phyloP scores from a whole-genome alignment of 2,797 vertebrate species.

The Xerus rutilus region DNA sequence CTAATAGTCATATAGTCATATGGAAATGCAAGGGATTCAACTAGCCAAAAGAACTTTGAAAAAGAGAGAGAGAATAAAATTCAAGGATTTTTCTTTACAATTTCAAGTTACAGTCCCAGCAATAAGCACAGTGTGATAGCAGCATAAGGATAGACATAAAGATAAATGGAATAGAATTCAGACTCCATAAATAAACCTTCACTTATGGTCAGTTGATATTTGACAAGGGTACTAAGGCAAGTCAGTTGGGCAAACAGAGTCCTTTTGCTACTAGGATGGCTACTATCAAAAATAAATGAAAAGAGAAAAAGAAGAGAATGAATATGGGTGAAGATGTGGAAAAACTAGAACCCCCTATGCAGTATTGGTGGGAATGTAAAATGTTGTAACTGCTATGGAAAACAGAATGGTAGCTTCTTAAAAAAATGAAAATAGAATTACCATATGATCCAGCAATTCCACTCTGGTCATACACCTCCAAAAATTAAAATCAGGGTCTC shows the following conservation, averaged over 20 bases:
- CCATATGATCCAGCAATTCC: not conserved
- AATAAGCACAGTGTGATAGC: not conserved
- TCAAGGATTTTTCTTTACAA: not conserved
- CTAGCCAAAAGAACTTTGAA: not conserved
- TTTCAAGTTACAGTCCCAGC: not conserved
- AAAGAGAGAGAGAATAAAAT: not conserved
- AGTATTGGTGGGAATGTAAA: not conserved
- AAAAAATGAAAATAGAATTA: not conserved
- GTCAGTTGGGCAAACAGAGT: too few species aligned
- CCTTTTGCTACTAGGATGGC: not conserved
- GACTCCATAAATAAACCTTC: slow-evolving; percentile 3
- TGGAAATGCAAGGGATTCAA: slow-evolving; percentile 12
- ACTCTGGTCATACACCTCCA: not conserved
- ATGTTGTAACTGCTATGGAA: not conserved
- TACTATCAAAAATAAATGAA: not conserved
- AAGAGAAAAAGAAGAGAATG: not conserved
- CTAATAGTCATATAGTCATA: slow-evolving; percentile 33
- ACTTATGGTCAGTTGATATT: not conserved
- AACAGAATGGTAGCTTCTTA: not conserved
- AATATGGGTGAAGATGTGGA: not conserved
- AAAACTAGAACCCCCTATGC: not conserved
- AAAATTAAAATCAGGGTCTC: slow-evolving; percentile 28
- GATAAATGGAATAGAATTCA: not conserved
- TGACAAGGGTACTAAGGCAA: not conserved
- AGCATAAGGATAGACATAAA: not conserved